These are phyloP conservation scores for Nannoperca australis DNA, from an alignment of 2,797 vertebrate species.

Conservation along the genomic window DNA sequence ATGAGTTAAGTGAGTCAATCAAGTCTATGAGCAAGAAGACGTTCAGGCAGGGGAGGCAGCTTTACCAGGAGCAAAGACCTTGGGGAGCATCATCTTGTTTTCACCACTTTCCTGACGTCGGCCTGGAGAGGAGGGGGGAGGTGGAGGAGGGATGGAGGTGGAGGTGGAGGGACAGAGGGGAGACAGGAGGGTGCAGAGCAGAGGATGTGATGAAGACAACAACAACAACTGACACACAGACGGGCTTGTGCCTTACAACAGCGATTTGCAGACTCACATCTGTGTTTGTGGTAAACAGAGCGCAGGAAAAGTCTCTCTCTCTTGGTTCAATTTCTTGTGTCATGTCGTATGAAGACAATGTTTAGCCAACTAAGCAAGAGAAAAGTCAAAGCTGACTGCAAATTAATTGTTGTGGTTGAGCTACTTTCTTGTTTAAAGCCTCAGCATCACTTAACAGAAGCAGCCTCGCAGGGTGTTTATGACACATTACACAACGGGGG, in stretches of 20 bases:
- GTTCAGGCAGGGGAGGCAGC: conserved; percentile 30
- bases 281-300: conserved; percentile 5
- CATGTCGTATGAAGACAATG: background rate
- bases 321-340: background rate
- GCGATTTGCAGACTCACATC: background rate
- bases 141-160: conserved; percentile 36
- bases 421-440: background rate
- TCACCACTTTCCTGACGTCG: conserved; percentile 86
- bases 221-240: conserved; percentile 26
- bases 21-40: background rate
- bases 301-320: background rate
- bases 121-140: conserved; percentile 74
- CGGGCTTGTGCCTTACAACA: background rate
- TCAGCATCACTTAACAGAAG: background rate
- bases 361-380: background rate
- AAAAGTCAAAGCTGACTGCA: background rate
- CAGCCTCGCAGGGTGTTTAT: background rate
- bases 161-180: conserved; percentile 24
- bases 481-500: conserved; percentile 1
- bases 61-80: conserved; percentile 87
- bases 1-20: conserved; percentile 16
- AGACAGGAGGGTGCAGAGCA: conserved; percentile 47
- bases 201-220: conserved; percentile 60
- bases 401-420: background rate
- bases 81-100: conserved; percentile 85